Conservation (phyloP, 2,113 vertebrate species). For the Ariopsis seemanni region DNA sequence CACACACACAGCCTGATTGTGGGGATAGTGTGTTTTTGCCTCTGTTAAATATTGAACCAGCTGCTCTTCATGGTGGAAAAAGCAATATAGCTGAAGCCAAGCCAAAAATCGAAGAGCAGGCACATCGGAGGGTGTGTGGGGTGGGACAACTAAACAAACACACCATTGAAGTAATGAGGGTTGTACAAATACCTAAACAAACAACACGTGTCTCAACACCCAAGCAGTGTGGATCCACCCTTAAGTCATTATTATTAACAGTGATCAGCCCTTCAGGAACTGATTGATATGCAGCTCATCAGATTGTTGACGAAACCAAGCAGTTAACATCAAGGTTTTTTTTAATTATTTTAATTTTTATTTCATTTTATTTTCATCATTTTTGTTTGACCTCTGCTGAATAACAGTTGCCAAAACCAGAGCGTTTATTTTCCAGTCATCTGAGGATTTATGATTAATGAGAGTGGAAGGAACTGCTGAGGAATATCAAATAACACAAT, state of each 20-base stretch:
- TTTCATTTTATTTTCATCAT: neutral
- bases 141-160: slow-evolving; percentile 76
- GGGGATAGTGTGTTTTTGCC: slow-evolving; percentile 76
- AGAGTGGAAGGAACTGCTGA: slow-evolving; percentile 9
- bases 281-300: slow-evolving; percentile 30
- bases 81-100: slow-evolving; percentile 73
- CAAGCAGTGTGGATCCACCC: slow-evolving; percentile 65
- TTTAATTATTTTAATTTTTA: neutral
- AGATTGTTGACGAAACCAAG: neutral
- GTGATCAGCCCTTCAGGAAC: slow-evolving; percentile 29
- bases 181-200: slow-evolving; percentile 79
- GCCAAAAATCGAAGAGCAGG: slow-evolving; percentile 73
- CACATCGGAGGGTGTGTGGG: slow-evolving; percentile 20
- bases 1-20: slow-evolving; percentile 62
- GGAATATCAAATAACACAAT: slow-evolving; percentile 24
- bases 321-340: neutral
- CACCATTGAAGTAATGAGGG: slow-evolving; percentile 78
- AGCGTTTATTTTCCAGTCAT: neutral
- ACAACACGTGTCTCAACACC: slow-evolving; percentile 60
- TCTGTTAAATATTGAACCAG: slow-evolving; percentile 87
- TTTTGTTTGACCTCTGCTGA: neutral
- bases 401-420: neutral
- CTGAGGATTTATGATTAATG: slow-evolving; percentile 32
- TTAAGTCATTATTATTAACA: slow-evolving; percentile 62
- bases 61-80: slow-evolving; percentile 87